Evolutionary conservation across 2,797 vertebrate species (phyloP).

Genomic region (Falco columbarius): DNA sequence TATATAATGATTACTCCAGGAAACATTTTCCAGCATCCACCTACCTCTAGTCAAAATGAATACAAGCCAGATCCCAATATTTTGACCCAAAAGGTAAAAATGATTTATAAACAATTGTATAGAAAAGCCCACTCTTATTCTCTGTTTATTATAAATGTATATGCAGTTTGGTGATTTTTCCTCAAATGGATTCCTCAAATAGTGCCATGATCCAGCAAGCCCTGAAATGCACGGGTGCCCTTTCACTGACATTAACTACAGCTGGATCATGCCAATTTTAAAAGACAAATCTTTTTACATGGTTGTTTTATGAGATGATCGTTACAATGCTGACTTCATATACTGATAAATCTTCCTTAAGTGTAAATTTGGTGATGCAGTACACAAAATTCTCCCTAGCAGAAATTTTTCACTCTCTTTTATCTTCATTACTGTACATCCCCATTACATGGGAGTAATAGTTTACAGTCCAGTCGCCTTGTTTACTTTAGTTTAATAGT

Average conservation of each 20-base stretch:
- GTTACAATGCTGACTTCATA: neutral
- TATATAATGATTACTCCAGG: neutral
- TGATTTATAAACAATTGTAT: neutral
- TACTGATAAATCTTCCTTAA: slow-evolving; percentile 1
- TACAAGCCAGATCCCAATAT: slow-evolving; percentile 20
- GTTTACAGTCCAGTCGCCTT: slow-evolving; percentile 22
- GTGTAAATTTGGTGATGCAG: neutral
- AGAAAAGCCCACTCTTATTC: neutral
- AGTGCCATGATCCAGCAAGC: neutral
- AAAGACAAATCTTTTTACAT: neutral
- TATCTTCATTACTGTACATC: slow-evolving; percentile 30
- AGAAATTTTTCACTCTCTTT: slow-evolving; percentile 51
- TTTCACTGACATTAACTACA: neutral
- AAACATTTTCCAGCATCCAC: slow-evolving; percentile 24
- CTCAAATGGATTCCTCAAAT: neutral
- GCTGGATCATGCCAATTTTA: neutral
- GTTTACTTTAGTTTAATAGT: slow-evolving; percentile 48
- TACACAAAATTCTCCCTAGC: neutral
- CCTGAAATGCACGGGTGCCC: neutral
- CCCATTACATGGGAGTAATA: neutral
- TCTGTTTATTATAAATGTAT: neutral
- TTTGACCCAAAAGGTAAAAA: slow-evolving; percentile 51
- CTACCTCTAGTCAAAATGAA: slow-evolving; percentile 31
- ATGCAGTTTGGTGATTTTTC: neutral
- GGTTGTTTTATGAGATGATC: neutral